Conservation (phyloP, 1,140 invertebrate species). For the Oppia nitens region DNA sequence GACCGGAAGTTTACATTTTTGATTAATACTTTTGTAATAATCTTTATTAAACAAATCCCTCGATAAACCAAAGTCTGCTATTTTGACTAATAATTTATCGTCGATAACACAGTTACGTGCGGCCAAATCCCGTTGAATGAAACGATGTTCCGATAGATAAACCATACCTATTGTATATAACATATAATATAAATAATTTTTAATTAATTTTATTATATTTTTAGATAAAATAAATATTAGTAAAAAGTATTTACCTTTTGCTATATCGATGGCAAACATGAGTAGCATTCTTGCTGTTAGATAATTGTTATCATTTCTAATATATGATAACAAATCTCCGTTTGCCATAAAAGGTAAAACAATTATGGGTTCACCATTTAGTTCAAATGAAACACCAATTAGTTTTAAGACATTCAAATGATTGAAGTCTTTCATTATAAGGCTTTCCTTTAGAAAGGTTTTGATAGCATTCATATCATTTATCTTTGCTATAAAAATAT, state of each 20-base stretch:
- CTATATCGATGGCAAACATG: background rate
- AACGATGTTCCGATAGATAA: conserved; percentile 57
- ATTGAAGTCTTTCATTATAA: too few relatives aligned
- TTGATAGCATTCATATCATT: too few relatives aligned
- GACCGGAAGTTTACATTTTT: conserved; percentile 74
- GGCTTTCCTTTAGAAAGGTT: too few relatives aligned
- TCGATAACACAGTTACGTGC: conserved; percentile 61
- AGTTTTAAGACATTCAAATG: background rate
- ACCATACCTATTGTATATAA: too few relatives aligned
- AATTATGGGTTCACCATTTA: background rate
- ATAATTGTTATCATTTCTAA: background rate
- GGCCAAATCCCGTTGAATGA: conserved; percentile 62
- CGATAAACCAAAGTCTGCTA: conserved; percentile 69
- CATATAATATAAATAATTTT: too few relatives aligned
- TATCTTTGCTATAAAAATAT: too few relatives aligned
- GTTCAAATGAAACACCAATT: background rate
- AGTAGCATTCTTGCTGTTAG: background rate
- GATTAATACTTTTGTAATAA: conserved; percentile 56
- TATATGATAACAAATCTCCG: conserved; percentile 1
- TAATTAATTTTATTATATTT: background rate
- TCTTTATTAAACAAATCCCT: conserved; percentile 15
- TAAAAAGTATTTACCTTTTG: background rate
- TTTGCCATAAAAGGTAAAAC: conserved; percentile 10
- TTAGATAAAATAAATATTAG: too few relatives aligned
- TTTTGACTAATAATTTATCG: conserved; percentile 63